Evolutionary conservation across 2,797 vertebrate species (phyloP).

Genomic region (Sternarchorhynchus goeldii): DNA sequence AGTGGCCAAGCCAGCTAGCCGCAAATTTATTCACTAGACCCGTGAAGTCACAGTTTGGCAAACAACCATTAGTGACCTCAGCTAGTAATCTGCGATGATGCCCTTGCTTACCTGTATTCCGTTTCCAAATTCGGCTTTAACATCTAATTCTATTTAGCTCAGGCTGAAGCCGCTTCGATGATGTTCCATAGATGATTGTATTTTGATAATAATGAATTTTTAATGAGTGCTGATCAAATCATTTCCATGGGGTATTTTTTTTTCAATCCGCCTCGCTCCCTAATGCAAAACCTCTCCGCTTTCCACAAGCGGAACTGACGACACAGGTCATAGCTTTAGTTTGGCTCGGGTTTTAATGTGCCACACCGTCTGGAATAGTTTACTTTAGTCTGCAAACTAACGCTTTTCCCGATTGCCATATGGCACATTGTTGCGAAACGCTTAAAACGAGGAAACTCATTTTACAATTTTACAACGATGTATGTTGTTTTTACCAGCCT

Average conservation of each 20-base stretch:
- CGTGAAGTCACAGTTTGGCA: background rate
- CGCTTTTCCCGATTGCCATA: too few relatives aligned
- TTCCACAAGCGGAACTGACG: conserved; percentile 54
- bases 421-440: too few relatives aligned
- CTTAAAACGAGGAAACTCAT: too few relatives aligned
- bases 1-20: background rate
- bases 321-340: background rate
- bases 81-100: conserved; percentile 6
- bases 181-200: too few relatives aligned
- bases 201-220: background rate
- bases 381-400: too few relatives aligned
- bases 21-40: too few relatives aligned
- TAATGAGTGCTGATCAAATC: conserved; percentile 24
- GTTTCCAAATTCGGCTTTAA: conserved; percentile 30
- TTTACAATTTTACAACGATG: too few relatives aligned
- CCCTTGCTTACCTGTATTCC: conserved; percentile 39
- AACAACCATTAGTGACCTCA: conserved; percentile 14
- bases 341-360: too few relatives aligned
- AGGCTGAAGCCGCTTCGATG: too few relatives aligned
- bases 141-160: conserved; percentile 5
- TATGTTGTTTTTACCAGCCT: too few relatives aligned
- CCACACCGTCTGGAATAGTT: too few relatives aligned
- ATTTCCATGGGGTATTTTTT: conserved; percentile 25
- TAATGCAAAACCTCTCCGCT: conserved; percentile 38
- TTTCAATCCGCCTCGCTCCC: conserved; percentile 25